Evolutionary conservation across 2,113 vertebrate species (phyloP).

Genomic region (Silurus asotus): DNA sequence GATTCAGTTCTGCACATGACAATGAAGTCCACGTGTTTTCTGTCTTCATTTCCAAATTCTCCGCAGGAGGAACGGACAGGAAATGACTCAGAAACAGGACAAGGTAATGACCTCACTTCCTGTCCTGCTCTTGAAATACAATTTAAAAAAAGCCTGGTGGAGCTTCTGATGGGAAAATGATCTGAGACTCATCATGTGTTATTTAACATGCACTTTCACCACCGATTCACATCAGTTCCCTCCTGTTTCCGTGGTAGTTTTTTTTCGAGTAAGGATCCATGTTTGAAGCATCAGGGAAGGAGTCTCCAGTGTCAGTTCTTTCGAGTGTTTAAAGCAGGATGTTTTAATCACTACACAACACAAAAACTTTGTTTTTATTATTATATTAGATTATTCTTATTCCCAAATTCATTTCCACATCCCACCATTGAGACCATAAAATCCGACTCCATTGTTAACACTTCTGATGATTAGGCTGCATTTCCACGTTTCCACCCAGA

Average conservation of each 20-base stretch:
- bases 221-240: too few relatives aligned
- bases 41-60: neutral
- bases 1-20: neutral
- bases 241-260: too few relatives aligned
- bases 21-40: neutral
- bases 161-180: too few relatives aligned
- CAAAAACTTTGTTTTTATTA: neutral
- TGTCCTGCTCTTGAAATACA: neutral
- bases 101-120: conserved; percentile 44
- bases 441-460: conserved; percentile 18
- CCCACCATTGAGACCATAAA: neutral
- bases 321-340: neutral
- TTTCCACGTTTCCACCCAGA: conserved; percentile 25
- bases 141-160: too few relatives aligned
- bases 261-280: too few relatives aligned
- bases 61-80: conserved; percentile 28
- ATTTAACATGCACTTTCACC: too few relatives aligned
- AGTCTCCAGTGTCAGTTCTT: too few relatives aligned
- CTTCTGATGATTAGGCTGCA: neutral
- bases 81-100: conserved; percentile 48
- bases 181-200: too few relatives aligned
- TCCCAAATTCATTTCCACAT: neutral
- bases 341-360: too few relatives aligned
- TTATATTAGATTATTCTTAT: neutral
- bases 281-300: too few relatives aligned